phyloP scores from a whole-genome alignment of 2,113 vertebrate genomes.

The Choloepus hoffmanni region DNA sequence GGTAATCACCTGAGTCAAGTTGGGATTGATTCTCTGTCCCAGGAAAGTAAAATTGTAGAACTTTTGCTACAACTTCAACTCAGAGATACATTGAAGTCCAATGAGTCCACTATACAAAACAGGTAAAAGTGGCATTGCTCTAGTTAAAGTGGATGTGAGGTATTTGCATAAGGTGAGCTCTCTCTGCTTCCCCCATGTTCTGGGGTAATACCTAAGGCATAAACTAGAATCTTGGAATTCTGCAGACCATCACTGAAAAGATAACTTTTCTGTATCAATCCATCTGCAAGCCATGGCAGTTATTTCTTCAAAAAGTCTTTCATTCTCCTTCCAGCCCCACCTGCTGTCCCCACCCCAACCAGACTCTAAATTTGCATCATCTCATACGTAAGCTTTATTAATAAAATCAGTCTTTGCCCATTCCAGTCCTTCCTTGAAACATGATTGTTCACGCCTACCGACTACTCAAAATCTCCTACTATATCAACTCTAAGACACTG shows the following conservation, averaged over 20 bases:
- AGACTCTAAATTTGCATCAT: neutral
- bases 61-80: neutral
- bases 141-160: neutral
- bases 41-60: neutral
- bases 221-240: neutral
- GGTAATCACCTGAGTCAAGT: neutral
- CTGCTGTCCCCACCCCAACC: neutral
- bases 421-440: neutral
- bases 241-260: neutral
- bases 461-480: neutral
- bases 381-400: neutral
- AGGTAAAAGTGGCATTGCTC: neutral
- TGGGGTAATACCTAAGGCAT: neutral
- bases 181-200: neutral
- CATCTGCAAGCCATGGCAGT: neutral
- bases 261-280: neutral
- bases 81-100: neutral
- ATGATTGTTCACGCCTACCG: neutral
- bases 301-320: neutral
- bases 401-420: neutral
- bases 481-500: neutral
- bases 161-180: neutral
- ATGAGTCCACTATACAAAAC: neutral
- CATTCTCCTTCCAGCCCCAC: neutral
- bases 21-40: neutral